Base-by-base conservation (phyloP, 1,140 invertebrate genomes). In the Hylyphantes graminicola region DNA sequence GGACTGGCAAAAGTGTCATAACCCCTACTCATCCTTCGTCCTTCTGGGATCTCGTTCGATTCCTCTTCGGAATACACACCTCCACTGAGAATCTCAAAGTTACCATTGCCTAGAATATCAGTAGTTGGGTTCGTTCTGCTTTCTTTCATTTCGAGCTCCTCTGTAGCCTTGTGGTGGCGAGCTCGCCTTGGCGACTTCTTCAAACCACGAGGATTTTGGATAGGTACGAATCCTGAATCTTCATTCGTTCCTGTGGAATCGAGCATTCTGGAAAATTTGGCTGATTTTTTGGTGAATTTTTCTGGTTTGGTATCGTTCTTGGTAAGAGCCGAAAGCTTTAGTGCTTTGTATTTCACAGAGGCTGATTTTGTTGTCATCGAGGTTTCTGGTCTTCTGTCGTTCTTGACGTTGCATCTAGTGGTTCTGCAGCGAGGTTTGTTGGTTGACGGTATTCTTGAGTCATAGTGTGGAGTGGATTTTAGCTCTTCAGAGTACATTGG, bases 91-190 rank as follows among this genome's bases (percentile, higher is more conserved):
- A 84, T 84, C 13, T 84, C 81, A 53, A 84, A 84, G 35, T 76
- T 64, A 50, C 81, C 81, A 59, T 84, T 77, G 35, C 81, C 81
- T n/a, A 84, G 11, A 17, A 84, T 67, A 15, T 84, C 70, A n/a
- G n/a, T n/a, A n/a, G n/a, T n/a, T 0, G 57, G 15, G 35, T 53
- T 76, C 53, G 8, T 9, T 10, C 54, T 68, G 11, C 74, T 77
- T 68, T 84, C 81, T 77, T 76, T 84, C 2, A 19, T 57, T 2
- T 53, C 6, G 7, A 77, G 13, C 65, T 82, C 80, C 0, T 82
- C 80, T 0, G 53, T 17, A 11, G 11, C 59, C 57, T 51, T 81
- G n/a, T n/a, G n/a, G 12, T 11, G 17, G 19, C 54, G 12, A 55
- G 80, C 48, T 50, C 70, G 57, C n/a, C 68, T 53, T 50, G 65